A percentile compares a stretch with the other conserved stretches of the same genome.
These are phyloP conservation scores for Crotalus viridis DNA, from an alignment of 2,113 vertebrate species.

Conservation along the genomic window DNA sequence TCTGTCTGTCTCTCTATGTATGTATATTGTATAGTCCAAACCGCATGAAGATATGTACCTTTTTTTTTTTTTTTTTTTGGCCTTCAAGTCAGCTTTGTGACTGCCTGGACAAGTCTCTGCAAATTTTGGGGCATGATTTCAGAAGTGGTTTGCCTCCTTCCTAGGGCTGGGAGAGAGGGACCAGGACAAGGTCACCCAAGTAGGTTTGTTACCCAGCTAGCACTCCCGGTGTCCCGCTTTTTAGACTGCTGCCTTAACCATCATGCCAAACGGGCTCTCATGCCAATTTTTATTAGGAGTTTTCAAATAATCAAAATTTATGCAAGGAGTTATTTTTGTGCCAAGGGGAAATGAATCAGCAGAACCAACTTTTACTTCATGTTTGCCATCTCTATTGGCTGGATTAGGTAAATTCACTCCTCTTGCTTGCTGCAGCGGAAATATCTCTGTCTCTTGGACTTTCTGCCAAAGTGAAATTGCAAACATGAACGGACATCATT, in stretches of 20 bases:
- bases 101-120: not conserved
- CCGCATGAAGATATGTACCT: too few species aligned
- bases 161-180: not conserved
- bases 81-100: not conserved
- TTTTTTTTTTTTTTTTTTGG: not conserved
- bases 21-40: too few species aligned
- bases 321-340: not conserved
- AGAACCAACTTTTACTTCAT: not conserved
- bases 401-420: not conserved
- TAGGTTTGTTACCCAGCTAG: not conserved
- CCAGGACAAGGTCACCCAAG: not conserved
- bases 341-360: not conserved
- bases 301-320: not conserved
- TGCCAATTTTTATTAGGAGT: not conserved
- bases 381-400: not conserved
- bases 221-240: not conserved
- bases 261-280: not conserved
- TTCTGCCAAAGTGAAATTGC: not conserved
- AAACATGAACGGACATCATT: not conserved
- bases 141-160: not conserved
- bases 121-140: not conserved
- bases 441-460: not conserved
- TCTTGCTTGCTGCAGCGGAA: not conserved
- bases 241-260: not conserved
- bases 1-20: too few species aligned